Conservation (phyloP, 2,113 vertebrate species). For the Patagioenas fasciata region DNA sequence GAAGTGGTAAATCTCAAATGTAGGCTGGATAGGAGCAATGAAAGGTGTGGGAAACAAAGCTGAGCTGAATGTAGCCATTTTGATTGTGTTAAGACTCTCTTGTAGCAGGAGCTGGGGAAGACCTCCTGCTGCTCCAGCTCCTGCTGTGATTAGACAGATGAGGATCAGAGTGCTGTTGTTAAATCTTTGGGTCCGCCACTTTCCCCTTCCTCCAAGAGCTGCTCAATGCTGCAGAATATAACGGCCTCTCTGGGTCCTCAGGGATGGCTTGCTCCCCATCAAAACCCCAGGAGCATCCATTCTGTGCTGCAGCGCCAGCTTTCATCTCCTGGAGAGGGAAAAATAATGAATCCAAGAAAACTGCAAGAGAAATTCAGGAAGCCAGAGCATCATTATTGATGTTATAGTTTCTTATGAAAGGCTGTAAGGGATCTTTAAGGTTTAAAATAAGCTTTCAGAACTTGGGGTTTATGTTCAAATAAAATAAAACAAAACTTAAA, state of each 20-base stretch:
- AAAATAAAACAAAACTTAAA: conserved; percentile 45
- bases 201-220: neutral
- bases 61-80: neutral
- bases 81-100: neutral
- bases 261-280: neutral
- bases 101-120: neutral
- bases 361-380: conserved; percentile 8
- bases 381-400: conserved; percentile 20
- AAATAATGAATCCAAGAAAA: conserved; percentile 7
- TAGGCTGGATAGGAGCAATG: neutral
- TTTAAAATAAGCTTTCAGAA: conserved; percentile 34
- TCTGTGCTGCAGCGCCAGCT: neutral
- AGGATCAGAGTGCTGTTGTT: neutral
- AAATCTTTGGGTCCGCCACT: neutral
- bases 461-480: neutral
- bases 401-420: conserved; percentile 15
- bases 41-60: neutral
- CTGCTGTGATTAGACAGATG: neutral
- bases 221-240: neutral
- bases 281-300: neutral
- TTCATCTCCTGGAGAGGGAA: neutral
- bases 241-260: neutral
- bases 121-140: neutral
- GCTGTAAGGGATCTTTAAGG: conserved; percentile 8
- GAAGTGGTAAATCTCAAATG: neutral